Evolutionary conservation across 2,113 vertebrate species (phyloP), one percentile per base, ranked within the genome.

Genomic region (Speoplatyrhinus poulsoni): DNA sequence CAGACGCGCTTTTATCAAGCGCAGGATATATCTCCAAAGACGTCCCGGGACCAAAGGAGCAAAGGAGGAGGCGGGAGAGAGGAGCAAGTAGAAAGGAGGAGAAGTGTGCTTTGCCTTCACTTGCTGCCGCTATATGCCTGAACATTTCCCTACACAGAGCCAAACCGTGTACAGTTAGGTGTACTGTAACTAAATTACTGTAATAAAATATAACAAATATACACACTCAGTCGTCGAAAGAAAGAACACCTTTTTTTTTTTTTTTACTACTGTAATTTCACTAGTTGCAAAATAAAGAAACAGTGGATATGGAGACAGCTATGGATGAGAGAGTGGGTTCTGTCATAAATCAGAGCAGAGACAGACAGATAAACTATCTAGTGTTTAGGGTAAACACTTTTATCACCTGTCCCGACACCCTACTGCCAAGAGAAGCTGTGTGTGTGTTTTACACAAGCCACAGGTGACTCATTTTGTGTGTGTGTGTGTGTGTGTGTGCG

Each of bases 331-430:
- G 9, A 7, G 46, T 12, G 16, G 13, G 60, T 48, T 41, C 36
- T 41, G 36, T 41, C 36, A 59, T 84, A 71, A 81, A 86, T 82
- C 72, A 73, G 60, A 0, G 8, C n/a, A 0, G 10, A 56, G 64
- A 41, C 65, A 60, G 71, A 59, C 17, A 65, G 65, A n/a, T 56
- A 60, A 59, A 47, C 19, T 19, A n/a, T 17, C 17, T 32, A 62
- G 70, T 79, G 75, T 82, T 87, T 86, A 67, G 67, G 69, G 85
- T 82, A 86, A 84, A 86, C 78, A 55, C 54, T 83, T 88, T 83
- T 81, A 86, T 87, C 78, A 90, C 77, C 80, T 85, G 82, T 79
- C 76, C 70, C 47, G 13, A 52, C 19, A 32, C 56, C 67, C 73
- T 73, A 63, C 82, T 81, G 80, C 81, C 85, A 87, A 77, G 60